Evolutionary conservation across 2,113 vertebrate species (phyloP), one percentile per base, ranked within the genome.

Genomic region (Muscicapa adusta): DNA sequence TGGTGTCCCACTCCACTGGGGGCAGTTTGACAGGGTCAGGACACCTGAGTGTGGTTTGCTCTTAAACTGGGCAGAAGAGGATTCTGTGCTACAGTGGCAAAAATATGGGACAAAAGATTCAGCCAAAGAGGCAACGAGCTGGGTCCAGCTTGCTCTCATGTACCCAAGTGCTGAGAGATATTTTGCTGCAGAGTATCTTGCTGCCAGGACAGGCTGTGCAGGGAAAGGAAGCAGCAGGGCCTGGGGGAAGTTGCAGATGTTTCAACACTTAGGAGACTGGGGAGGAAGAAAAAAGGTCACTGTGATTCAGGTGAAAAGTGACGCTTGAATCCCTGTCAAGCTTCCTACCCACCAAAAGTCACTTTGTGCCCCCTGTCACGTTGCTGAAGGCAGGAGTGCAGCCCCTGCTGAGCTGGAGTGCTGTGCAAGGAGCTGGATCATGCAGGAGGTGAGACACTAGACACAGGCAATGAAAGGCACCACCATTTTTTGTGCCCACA

Each of bases 341-440:
- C 26, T 56, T 42, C 73, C 73, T 63, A 20, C 24, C 17, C 38
- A 19, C 6, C 14, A n/a, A 28, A 53, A 40, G 6, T 0, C 6
- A 14, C 71, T 82, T 43, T n/a, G 29, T 58, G 34, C 17, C 23
- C 3, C 0, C 20, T 51, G 38, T 22, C 22, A 3, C 6, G 28
- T 9, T 22, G 28, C 5, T 71, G 74, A 45, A 62, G 47, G 71
- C 65, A 66, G 10, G 7, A 70, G 68, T 0, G 65, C 57, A 87
- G 54, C 23, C 61, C 23, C 24, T 0, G 0, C 31, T 65, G 45
- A 38, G 19, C 1, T 1, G 68, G 34, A 45, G 43, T 45, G 57
- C 62, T 24, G 14, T 3, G 13, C 62, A 50, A 51, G 26, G 22
- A 73, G 23, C 18, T 31, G 45, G 57, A 47, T 34, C 22, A 23